Conservation (phyloP, 2,888 invertebrate genomes). For the Druceiella hillmani region DNA sequence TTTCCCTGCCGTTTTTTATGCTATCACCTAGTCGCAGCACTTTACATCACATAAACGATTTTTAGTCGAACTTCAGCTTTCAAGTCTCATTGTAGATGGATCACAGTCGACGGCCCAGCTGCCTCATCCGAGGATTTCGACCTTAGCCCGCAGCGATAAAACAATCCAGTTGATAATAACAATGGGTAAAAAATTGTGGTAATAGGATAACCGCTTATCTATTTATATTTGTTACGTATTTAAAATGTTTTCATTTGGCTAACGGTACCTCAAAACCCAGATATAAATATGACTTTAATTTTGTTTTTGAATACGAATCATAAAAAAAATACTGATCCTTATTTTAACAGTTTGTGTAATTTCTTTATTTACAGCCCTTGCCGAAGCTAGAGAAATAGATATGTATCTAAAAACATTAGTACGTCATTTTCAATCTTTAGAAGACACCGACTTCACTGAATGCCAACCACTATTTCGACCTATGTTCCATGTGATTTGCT, state of each 20-base stretch:
- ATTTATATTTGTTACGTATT: conserved; percentile 5
- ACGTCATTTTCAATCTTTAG: conserved; percentile 72
- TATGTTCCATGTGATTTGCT: conserved; percentile 79
- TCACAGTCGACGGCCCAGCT: too few species aligned
- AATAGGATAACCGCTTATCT: too few species aligned
- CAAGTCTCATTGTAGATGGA: too few species aligned
- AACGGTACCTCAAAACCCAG: not conserved
- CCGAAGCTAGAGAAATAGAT: conserved; percentile 88
- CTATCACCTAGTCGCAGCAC: too few species aligned
- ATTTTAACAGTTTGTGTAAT: conserved; percentile 9
- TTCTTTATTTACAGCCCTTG: conserved; percentile 57
- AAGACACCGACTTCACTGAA: conserved; percentile 84
- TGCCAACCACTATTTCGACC: conserved; percentile 70
- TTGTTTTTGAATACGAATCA: not conserved
- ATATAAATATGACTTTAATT: conserved; percentile 4
- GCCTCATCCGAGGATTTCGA: too few species aligned
- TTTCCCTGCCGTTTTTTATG: too few species aligned
- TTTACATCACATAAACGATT: too few species aligned
- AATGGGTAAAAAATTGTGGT: too few species aligned
- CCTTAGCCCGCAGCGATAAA: too few species aligned
- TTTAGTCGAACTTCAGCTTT: too few species aligned
- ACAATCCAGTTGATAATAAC: too few species aligned
- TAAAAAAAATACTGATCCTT: not conserved
- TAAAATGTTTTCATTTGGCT: not conserved
- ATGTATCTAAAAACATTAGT: conserved; percentile 79